Percentiles rank a stretch among this genome's conserved stretches.
Evolutionary conservation across 1,140 invertebrate species (phyloP).

Genomic region (Zaprionus nigranus): DNA sequence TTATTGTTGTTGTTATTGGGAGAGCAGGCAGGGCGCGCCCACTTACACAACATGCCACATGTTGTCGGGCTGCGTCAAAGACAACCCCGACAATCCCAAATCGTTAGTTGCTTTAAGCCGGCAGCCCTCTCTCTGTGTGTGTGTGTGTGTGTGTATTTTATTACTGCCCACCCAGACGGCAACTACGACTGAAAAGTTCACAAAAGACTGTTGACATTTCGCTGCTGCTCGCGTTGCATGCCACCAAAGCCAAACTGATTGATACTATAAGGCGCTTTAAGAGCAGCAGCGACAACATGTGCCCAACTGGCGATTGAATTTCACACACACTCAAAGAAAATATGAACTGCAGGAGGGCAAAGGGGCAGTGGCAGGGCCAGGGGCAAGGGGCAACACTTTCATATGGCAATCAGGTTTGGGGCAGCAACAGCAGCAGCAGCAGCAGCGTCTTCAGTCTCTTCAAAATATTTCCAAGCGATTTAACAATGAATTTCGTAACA

Average conservation of each 20-base stretch:
- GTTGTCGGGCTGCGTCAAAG: constrained; percentile 30
- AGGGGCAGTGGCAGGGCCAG: background rate
- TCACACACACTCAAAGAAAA: constrained; percentile 50
- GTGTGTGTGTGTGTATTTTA: constrained; percentile 34
- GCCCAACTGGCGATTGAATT: constrained; percentile 47
- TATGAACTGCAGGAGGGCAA: constrained; percentile 1
- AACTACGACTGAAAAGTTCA: constrained; percentile 35
- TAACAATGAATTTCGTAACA: constrained; percentile 76
- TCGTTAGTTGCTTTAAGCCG: constrained; percentile 42
- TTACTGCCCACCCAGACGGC: constrained; percentile 33
- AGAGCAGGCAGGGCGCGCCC: constrained; percentile 38
- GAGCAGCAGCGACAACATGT: constrained; percentile 25
- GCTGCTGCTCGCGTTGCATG: constrained; percentile 26
- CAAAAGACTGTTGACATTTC: constrained; percentile 48
- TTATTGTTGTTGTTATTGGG: constrained; percentile 4
- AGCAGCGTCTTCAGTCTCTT: constrained; percentile 14
- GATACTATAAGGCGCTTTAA: constrained; percentile 73
- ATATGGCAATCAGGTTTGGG: constrained; percentile 52
- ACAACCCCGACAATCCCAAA: constrained; percentile 18
- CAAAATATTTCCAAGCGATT: constrained; percentile 69
- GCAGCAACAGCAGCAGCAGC: background rate
- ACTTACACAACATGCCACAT: constrained; percentile 40
- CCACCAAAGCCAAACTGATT: constrained; percentile 53
- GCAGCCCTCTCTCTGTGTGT: background rate
- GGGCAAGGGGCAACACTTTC: constrained; percentile 29